These are phyloP conservation scores for Gnathonemus echidnorhynchus DNA, from an alignment of 2,113 vertebrate species.

Conservation along the genomic window DNA sequence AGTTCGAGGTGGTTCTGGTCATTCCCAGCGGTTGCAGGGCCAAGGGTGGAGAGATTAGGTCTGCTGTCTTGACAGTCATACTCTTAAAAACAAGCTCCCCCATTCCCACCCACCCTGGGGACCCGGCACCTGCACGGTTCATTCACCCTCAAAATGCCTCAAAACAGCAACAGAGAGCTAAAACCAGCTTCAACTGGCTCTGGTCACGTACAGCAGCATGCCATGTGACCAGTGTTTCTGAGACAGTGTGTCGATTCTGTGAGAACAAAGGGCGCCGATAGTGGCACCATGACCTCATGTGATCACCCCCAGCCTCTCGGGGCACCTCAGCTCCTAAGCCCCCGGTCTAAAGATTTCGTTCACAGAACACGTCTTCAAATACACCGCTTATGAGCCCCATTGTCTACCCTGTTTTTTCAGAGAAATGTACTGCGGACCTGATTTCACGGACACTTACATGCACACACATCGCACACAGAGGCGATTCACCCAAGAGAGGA, in stretches of 20 bases:
- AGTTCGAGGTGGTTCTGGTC: conserved; percentile 1
- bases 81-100: conserved; percentile 1
- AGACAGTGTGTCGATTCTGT: not conserved
- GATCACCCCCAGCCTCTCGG: not conserved
- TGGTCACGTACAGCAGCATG: not conserved
- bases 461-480: not conserved
- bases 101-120: not conserved
- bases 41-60: not conserved
- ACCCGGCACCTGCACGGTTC: not conserved
- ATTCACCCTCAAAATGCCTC: not conserved
- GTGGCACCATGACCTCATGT: not conserved
- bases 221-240: not conserved
- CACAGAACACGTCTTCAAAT: not conserved
- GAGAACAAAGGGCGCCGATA: not conserved
- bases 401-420: not conserved
- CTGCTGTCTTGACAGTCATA: not conserved
- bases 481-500: not conserved
- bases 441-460: not conserved
- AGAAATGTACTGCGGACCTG: not conserved
- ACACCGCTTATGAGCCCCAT: not conserved
- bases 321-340: not conserved
- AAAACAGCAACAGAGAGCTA: not conserved
- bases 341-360: not conserved
- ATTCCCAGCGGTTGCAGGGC: not conserved
- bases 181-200: not conserved